A percentile compares a stretch with the other conserved stretches of the same genome.
Conservation (phyloP, 2,113 vertebrate species). For the Proterorhinus semilunaris region DNA sequence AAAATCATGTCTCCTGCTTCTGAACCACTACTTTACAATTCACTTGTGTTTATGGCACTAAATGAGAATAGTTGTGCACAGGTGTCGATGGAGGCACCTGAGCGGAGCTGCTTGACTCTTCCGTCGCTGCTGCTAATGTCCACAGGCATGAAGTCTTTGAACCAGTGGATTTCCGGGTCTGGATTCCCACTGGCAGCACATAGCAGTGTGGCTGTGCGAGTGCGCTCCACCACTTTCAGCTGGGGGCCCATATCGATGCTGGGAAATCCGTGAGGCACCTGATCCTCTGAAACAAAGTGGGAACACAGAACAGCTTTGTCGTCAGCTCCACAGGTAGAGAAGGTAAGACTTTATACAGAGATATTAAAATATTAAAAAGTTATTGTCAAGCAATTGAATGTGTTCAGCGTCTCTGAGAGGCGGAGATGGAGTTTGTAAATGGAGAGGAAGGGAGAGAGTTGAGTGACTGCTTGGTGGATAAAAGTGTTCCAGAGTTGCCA, state of each 20-base stretch:
- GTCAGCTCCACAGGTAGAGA: too few species aligned
- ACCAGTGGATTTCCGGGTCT: slow-evolving; percentile 97
- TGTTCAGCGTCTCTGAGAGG: too few species aligned
- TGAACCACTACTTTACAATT: too few species aligned
- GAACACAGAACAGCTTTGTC: not conserved
- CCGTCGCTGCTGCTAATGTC: slow-evolving; percentile 89
- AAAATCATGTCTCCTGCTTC: too few species aligned
- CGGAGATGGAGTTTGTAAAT: too few species aligned
- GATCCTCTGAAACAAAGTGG: slow-evolving; percentile 81
- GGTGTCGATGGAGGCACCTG: slow-evolving; percentile 76
- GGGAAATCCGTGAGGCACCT: slow-evolving; percentile 92
- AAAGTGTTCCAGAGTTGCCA: too few species aligned
- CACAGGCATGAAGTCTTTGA: slow-evolving; percentile 96
- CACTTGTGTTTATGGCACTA: too few species aligned
- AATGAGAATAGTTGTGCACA: not conserved
- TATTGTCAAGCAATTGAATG: too few species aligned
- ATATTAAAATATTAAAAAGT: too few species aligned
- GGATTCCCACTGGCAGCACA: slow-evolving; percentile 95
- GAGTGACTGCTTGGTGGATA: too few species aligned
- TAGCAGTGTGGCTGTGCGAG: slow-evolving; percentile 94
- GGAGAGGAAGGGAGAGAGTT: too few species aligned
- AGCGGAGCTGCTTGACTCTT: slow-evolving; percentile 94
- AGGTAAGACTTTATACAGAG: too few species aligned
- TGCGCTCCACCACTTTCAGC: slow-evolving; percentile 96
- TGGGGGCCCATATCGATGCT: slow-evolving; percentile 97